phyloP scores from a whole-genome alignment of 2,113 vertebrate genomes.

The Eolophus roseicapilla region DNA sequence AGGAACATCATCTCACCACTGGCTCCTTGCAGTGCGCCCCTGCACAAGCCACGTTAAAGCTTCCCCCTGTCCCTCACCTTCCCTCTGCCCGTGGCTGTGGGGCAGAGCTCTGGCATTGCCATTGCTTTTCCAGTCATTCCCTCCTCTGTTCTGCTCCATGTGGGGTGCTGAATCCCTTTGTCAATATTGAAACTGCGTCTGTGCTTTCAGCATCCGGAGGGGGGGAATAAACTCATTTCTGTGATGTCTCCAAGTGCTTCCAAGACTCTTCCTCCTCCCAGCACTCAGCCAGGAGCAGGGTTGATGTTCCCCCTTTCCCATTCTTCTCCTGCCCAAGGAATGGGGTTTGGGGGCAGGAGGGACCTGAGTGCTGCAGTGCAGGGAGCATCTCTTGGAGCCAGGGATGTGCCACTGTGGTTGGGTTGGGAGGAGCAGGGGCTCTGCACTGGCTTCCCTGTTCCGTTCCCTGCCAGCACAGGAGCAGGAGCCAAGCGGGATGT shows the following conservation, averaged over 20 bases:
- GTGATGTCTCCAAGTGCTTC: background rate
- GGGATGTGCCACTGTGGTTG: background rate
- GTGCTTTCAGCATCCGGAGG: conserved; percentile 57
- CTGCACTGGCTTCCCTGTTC: background rate
- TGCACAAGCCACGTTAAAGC: background rate
- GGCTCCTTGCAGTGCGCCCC: background rate
- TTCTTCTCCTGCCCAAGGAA: background rate
- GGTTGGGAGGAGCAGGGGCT: background rate
- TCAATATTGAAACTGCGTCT: conserved; percentile 59
- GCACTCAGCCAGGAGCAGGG: fast-evolving
- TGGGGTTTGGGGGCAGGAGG: background rate
- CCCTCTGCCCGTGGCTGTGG: background rate
- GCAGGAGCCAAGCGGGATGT: background rate
- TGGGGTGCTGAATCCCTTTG: conserved; percentile 51
- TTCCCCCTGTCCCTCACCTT: background rate
- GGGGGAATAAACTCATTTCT: conserved; percentile 64
- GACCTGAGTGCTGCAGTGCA: background rate
- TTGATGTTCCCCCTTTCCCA: background rate
- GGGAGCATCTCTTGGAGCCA: background rate
- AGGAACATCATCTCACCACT: background rate
- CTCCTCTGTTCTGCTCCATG: conserved; percentile 34
- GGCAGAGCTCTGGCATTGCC: background rate
- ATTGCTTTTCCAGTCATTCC: background rate
- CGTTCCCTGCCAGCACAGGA: background rate
- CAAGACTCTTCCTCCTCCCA: background rate